Evolutionary conservation across 2,113 vertebrate species (phyloP), one percentile per base, ranked within the genome.

Genomic region (Oryzias curvinotus): DNA sequence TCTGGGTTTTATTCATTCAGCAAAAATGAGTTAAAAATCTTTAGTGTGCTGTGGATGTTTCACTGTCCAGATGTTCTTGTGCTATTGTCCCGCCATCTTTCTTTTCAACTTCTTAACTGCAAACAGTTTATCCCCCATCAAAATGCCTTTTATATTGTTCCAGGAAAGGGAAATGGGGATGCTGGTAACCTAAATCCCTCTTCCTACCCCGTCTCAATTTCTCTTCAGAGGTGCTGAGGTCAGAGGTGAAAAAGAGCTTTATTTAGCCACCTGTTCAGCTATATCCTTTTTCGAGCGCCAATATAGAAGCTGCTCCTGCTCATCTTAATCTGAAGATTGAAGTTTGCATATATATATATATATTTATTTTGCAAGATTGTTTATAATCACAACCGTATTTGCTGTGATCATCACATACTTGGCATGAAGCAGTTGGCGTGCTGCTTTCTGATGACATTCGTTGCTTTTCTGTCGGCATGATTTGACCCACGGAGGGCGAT

Each of bases 231-330:
- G 68, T 67, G 36, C 8, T 36, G 8, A 70, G 88, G 83, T 87
- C 87, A 89, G 62, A 89, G 80, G 79, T 88, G 76, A 82, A 75
- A 83, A 78, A 28, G n/a, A 63, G 81, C 80, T 86, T 84, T 84
- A 91, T 91, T 87, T 91, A 92, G 89, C 81, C 70, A 78, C 64
- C 65, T 71, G 58, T 80, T 52, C 53, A 21, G 53, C 82, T 81
- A 62, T 84, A 87, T 88, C 85, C 63, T 69, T 52, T 88, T 80
- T 72, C 78, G 75, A 68, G 57, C 45, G 78, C 71, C 75, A 65
- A 76, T 71, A 82, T 83, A 82, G 81, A 84, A 73, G 72, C 69
- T 19, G 16, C 67, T 59, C 14, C 65, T 56, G 54, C 15, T 19
- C 72, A 80, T 59, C 76, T 82, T 58, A 78, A 82, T 58, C 70